Percentiles rank a stretch among this genome's conserved stretches.
Conservation (phyloP, 2,113 vertebrate genomes). For the Periophthalmus modestus region DNA sequence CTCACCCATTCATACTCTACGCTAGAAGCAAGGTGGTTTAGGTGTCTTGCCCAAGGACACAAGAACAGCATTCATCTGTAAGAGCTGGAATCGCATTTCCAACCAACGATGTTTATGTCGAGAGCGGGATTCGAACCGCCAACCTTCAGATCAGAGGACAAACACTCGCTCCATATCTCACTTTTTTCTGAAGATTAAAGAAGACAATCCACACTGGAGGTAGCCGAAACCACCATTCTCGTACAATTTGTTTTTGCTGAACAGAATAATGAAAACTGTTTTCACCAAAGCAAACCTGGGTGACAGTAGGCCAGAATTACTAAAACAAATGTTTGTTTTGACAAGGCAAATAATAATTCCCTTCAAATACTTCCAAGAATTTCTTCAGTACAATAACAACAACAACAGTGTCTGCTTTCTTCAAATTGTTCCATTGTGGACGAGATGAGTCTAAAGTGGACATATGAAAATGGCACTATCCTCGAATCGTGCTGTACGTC, state of each 20-base stretch:
- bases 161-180: no score
- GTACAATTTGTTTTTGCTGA: neutral
- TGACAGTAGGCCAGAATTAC: neutral
- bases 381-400: neutral
- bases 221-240: neutral
- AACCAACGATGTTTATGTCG: no score
- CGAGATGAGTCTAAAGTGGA: conserved; percentile 29
- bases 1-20: no score
- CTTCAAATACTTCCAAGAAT: neutral
- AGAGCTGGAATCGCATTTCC: no score
- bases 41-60: no score
- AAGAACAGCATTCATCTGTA: no score
- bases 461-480: conserved; percentile 32
- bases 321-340: conserved; percentile 2
- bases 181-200: neutral
- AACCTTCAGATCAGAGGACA: no score
- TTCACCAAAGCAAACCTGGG: neutral
- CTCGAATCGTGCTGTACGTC: conserved; percentile 35
- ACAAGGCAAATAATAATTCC: neutral
- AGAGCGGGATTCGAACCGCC: no score
- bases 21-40: no score
- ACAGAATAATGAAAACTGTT: neutral
- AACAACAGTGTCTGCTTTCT: neutral
- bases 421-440: conserved; percentile 1
- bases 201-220: neutral